Percentiles rank a stretch among this genome's conserved stretches.
Conservation (phyloP, 2,113 vertebrate genomes). For the Equus quagga region DNA sequence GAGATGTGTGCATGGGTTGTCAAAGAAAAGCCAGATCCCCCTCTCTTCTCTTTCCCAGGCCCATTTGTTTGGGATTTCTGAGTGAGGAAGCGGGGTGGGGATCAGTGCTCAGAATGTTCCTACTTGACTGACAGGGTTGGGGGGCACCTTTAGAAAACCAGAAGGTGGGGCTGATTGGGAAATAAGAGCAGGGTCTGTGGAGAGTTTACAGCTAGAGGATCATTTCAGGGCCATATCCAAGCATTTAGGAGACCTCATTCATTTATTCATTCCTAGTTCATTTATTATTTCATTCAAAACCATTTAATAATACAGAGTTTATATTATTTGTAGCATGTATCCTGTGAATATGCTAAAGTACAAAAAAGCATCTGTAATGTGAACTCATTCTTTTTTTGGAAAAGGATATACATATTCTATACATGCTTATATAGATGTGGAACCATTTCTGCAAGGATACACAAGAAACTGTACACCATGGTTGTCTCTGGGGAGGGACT, state of each 20-base stretch:
- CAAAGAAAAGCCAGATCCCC: neutral
- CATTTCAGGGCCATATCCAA: neutral
- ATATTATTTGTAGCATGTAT: neutral
- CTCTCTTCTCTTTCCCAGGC: neutral
- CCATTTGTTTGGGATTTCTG: neutral
- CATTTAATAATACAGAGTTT: neutral
- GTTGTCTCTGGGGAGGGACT: neutral
- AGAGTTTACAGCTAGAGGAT: neutral
- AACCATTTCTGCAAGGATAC: neutral
- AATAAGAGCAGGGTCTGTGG: neutral
- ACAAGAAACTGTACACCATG: neutral
- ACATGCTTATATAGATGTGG: neutral
- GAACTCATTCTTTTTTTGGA: neutral
- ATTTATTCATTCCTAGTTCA: constrained; percentile 1
- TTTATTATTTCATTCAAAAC: constrained; percentile 28
- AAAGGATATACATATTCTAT: neutral
- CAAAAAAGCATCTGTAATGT: neutral
- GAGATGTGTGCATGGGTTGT: neutral
- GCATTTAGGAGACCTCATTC: neutral
- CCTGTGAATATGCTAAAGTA: neutral
- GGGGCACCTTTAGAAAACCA: neutral
- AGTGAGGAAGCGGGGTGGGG: neutral
- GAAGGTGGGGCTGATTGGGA: neutral
- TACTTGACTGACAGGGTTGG: neutral
- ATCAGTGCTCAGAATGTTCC: neutral